Base-by-base conservation (phyloP, 2,113 vertebrate genomes). In the Ondatra zibethicus region DNA sequence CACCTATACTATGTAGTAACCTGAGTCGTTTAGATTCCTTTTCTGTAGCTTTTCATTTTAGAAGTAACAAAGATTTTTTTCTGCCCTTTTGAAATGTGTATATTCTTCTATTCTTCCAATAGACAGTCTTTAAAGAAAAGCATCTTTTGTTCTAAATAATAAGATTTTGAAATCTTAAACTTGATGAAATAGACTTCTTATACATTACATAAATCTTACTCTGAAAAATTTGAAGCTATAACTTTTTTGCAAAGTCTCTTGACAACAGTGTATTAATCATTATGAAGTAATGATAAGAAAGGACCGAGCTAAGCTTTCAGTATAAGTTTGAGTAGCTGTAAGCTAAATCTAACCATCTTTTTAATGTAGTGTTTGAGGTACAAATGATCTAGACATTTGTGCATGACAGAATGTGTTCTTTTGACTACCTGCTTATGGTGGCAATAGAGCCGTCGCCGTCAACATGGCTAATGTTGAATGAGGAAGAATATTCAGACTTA, bases 11-110 rank as follows among this genome's bases (percentile, higher is more conserved):
- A 17, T 70, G 81, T 88, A 88, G 29, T 84, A 94, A 80, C 75
- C 5, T 84, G 55, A 94, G 96, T 88, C 68, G 88, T 14, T 82
- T 95, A 76, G 25, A 16, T 63, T 92, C 91, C 29, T 50, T 61
- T 91, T 63, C 87, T 78, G 39, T 91, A 63, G 45, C 45, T 94
- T 93, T 80, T 93, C 63, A 52, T 76, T 94, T 95, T 77, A 86
- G 11, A 42, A 78, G 31, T 36, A 85, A 16, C 50, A 88, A 91
- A 89, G 19, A 75, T 33, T 0, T 4, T 88, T 77, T 93, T 76
- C 42, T 94, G 7, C n/a, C 8, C 19, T 70, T 52, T n/a, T 77
- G 33, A 92, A 81, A 7, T 91, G 0, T 80, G 4, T 88, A 0
- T 78, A 88, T 85, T 95, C 7, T 23, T 4, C 8, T 21, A 9